Evolutionary conservation across 2,888 invertebrate species (phyloP).

Genomic region (Drosophila buzzatii): DNA sequence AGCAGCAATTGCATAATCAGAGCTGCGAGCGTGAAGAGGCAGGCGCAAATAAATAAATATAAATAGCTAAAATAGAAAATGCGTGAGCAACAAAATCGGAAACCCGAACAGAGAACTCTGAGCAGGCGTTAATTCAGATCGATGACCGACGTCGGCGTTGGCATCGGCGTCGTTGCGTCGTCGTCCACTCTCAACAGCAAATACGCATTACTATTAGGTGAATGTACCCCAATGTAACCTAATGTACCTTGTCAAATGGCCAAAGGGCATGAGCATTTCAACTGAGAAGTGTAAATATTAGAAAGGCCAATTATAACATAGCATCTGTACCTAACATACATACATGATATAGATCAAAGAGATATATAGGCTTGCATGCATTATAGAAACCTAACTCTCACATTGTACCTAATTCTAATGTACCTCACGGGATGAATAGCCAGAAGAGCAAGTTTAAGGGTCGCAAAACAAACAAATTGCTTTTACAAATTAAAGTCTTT

Average conservation of each 20-base stretch:
- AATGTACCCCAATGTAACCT: conserved; percentile 14
- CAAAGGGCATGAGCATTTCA: background rate
- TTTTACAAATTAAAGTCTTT: background rate
- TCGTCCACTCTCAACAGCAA: background rate
- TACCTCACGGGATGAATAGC: background rate
- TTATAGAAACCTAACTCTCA: too few relatives aligned
- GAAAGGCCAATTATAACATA: too few relatives aligned
- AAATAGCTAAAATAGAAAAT: conserved; percentile 70
- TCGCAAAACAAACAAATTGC: background rate
- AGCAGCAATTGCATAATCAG: conserved; percentile 60
- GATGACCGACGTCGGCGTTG: conserved; percentile 71
- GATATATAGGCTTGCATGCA: too few relatives aligned
- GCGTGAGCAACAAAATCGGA: conserved; percentile 54
- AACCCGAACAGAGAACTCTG: conserved; percentile 24
- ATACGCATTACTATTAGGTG: conserved; percentile 53
- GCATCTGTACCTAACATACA: background rate
- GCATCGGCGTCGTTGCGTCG: background rate
- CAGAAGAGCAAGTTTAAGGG: background rate
- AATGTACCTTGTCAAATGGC: conserved; percentile 6
- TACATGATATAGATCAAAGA: too few relatives aligned
- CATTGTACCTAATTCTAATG: too few relatives aligned
- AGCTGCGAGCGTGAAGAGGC: conserved; percentile 31
- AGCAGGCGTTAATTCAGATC: conserved; percentile 74
- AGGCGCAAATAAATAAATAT: conserved; percentile 66
- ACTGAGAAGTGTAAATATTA: background rate